phyloP scores from a whole-genome alignment of 2,888 invertebrate species.

The Apotomis turbidana region DNA sequence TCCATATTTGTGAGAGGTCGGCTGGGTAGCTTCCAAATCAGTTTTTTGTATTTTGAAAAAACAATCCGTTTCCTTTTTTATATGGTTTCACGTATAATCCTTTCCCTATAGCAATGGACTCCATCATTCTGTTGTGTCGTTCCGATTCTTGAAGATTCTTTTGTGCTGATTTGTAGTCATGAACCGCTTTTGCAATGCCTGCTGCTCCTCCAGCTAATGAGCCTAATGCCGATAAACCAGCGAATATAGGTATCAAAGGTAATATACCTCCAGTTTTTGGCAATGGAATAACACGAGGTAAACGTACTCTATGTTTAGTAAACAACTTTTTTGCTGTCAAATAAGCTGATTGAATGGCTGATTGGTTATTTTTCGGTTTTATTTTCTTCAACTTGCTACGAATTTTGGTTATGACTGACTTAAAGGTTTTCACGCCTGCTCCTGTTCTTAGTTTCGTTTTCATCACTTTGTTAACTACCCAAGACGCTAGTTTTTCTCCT shows the following conservation, averaged over 20 bases:
- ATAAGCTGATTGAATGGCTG: no score
- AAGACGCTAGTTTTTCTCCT: conserved; percentile 13
- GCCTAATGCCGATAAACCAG: conserved; percentile 54
- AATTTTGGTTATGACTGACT: not conserved
- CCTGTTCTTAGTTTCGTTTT: conserved; percentile 12
- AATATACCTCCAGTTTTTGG: conserved; percentile 10
- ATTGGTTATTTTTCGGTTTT: not conserved
- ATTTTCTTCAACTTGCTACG: conserved; percentile 3
- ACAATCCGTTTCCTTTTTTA: not conserved
- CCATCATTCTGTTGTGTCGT: not conserved
- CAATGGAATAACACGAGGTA: conserved; percentile 54
- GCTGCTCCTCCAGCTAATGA: conserved; percentile 56
- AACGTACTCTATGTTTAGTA: conserved; percentile 55
- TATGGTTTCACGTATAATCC: conserved; percentile 15
- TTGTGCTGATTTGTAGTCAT: conserved; percentile 53
- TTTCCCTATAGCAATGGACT: conserved; percentile 15
- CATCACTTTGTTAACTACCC: conserved; percentile 15
- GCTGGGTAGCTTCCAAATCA: conserved; percentile 1
- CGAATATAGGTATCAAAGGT: conserved; percentile 45
- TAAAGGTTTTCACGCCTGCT: conserved; percentile 14
- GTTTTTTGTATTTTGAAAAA: conserved; percentile 1
- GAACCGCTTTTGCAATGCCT: conserved; percentile 52
- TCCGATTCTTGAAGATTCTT: not conserved
- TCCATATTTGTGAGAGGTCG: not conserved
- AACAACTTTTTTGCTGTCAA: conserved; percentile 45